phyloP scores from a whole-genome alignment of 2,888 invertebrate genomes.

The Tachina grossa region DNA sequence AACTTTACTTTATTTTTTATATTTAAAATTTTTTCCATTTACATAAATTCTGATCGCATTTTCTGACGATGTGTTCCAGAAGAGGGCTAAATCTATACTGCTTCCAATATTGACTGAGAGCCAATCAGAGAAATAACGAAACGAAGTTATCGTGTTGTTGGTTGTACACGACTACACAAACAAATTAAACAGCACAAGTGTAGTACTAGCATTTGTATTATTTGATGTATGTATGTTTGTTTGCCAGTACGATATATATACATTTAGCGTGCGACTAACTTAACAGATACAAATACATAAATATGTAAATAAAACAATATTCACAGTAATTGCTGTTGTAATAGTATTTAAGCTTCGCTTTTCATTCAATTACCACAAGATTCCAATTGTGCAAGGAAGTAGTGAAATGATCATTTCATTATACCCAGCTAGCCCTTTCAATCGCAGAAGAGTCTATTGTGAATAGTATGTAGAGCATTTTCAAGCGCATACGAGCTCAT shows the following conservation, averaged over 20 bases:
- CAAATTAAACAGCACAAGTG: slow-evolving; percentile 5
- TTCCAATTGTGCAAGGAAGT: slow-evolving; percentile 46
- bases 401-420: slow-evolving; percentile 16
- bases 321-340: slow-evolving; percentile 4
- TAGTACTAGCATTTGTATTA: slow-evolving; percentile 28
- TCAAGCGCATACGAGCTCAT: no score
- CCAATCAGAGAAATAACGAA: slow-evolving; percentile 46
- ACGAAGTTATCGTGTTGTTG: slow-evolving; percentile 65
- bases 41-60: slow-evolving; percentile 44
- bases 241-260: background rate
- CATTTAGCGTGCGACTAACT: background rate
- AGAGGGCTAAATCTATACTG: slow-evolving; percentile 71
- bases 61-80: slow-evolving; percentile 65
- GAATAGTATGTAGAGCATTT: no score
- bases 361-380: slow-evolving; percentile 23
- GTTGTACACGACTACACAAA: slow-evolving; percentile 35
- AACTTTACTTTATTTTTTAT: slow-evolving; percentile 1
- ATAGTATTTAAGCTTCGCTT: slow-evolving; percentile 53
- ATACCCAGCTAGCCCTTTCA: no score
- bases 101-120: slow-evolving; percentile 59
- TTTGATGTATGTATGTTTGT: slow-evolving; percentile 10
- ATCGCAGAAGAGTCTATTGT: no score
- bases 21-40: no score
- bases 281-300: slow-evolving; percentile 13
- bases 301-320: background rate